A percentile compares a stretch with the other conserved stretches of the same genome.
Evolutionary conservation across 2,888 invertebrate genomes (phyloP).

Genomic region (Sinhomidia bicolor): DNA sequence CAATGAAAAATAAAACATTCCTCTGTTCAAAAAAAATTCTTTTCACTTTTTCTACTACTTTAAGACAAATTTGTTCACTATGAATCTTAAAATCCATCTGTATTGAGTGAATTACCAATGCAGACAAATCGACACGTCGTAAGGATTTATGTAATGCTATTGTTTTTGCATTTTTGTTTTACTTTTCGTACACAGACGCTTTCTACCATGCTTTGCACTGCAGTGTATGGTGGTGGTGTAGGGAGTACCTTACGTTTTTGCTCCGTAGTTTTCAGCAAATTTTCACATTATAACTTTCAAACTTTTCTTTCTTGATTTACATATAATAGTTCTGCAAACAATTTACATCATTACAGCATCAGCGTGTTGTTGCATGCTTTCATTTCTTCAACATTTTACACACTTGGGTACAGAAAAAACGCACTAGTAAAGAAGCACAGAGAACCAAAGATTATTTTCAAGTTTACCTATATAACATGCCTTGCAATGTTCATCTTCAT

Average conservation of each 20-base stretch:
- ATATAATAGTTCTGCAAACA: slow-evolving; percentile 51
- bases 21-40: too few species aligned
- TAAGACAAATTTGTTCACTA: too few species aligned
- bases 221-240: not conserved
- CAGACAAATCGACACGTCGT: too few species aligned
- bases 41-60: too few species aligned
- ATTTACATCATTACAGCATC: slow-evolving; percentile 37
- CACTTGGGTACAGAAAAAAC: not conserved
- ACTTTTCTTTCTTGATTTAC: slow-evolving; percentile 41
- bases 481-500: too few species aligned
- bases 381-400: not conserved
- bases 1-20: not conserved
- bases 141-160: too few species aligned
- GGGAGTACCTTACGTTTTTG: not conserved
- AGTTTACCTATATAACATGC: not conserved
- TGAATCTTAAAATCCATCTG: too few species aligned
- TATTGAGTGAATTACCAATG: too few species aligned
- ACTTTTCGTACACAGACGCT: too few species aligned
- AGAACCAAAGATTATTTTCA: slow-evolving; percentile 15
- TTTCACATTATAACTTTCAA: slow-evolving; percentile 60
- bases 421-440: not conserved
- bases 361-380: not conserved
- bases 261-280: slow-evolving; percentile 42
- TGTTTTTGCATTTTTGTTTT: too few species aligned
- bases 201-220: too few species aligned